These are phyloP conservation scores for Trissolcus basalis DNA, from an alignment of 1,140 invertebrate species.

Conservation along the genomic window DNA sequence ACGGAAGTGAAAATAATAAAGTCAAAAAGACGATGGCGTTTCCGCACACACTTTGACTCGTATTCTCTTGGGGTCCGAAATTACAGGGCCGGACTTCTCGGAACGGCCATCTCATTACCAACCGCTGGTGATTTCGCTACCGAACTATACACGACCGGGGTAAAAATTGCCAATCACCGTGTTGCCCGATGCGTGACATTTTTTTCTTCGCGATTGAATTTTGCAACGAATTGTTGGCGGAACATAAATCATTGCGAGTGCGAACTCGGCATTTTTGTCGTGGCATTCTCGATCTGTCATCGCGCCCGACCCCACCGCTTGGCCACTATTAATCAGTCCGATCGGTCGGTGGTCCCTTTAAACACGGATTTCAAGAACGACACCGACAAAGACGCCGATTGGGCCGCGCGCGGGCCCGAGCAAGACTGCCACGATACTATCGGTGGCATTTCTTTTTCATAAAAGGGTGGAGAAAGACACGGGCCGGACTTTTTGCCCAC, in stretches of 20 bases:
- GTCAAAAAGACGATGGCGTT: no score
- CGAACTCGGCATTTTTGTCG: constrained; percentile 68
- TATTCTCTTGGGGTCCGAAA: no score
- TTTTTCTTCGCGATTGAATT: no score
- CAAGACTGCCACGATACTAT: constrained; percentile 31
- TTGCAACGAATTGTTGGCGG: no score
- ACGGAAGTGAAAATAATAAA: no score
- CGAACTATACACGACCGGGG: no score
- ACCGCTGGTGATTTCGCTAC: no score
- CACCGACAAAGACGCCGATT: constrained; percentile 66
- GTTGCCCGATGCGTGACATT: no score
- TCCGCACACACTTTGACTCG: no score
- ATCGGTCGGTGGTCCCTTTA: constrained; percentile 70
- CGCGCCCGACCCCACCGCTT: constrained; percentile 58
- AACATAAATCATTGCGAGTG: constrained; percentile 37
- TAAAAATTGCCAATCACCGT: no score
- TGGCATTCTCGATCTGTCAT: constrained; percentile 68
- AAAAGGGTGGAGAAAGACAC: constrained; percentile 55
- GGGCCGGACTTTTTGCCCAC: constrained; percentile 30
- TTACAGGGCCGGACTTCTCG: no score
- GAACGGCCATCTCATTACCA: no score
- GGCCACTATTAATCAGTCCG: constrained; percentile 68
- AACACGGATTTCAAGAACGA: constrained; percentile 66
- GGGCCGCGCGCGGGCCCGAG: constrained; percentile 30
- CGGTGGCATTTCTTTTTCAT: constrained; percentile 58